A percentile compares a stretch with the other conserved stretches of the same genome.
Conservation (phyloP, 2,888 invertebrate genomes). For the Caenorhabditis doughertyi region DNA sequence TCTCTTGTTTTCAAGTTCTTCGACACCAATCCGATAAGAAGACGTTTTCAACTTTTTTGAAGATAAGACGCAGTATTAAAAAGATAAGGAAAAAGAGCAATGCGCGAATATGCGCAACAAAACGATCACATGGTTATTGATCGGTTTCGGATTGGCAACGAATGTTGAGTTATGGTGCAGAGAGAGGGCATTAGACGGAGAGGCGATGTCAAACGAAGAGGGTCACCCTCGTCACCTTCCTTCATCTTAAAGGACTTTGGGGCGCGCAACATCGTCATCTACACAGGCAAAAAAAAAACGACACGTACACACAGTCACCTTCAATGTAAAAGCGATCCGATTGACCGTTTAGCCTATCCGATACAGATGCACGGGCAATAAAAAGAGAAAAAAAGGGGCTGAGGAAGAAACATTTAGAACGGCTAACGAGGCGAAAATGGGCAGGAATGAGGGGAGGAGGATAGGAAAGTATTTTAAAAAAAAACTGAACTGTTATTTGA, state of each 20-base stretch:
- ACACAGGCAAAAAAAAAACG: conserved; percentile 11
- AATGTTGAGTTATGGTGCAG: conserved; percentile 52
- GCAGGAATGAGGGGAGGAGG: neutral
- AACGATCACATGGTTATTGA: conserved; percentile 54
- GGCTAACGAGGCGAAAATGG: conserved; percentile 30
- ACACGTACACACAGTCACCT: conserved; percentile 21
- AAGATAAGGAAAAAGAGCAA: conserved; percentile 16
- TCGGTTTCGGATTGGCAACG: conserved; percentile 43
- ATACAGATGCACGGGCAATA: conserved; percentile 24
- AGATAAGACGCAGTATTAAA: neutral
- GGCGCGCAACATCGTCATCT: conserved; percentile 44
- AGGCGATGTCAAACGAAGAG: conserved; percentile 35
- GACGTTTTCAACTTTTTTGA: neutral
- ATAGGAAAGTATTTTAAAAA: neutral
- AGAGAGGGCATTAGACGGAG: conserved; percentile 14
- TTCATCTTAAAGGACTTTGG: conserved; percentile 63
- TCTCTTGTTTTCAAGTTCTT: neutral
- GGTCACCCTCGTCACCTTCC: conserved; percentile 53
- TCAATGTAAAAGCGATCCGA: conserved; percentile 19
- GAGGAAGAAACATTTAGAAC: conserved; percentile 1
- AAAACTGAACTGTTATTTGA: neutral
- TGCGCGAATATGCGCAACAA: conserved; percentile 31
- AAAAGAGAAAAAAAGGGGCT: neutral
- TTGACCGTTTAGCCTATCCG: conserved; percentile 21
- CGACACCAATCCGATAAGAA: neutral